A percentile compares a stretch with the other conserved stretches of the same genome.
These are phyloP conservation scores for Tetranychus piercei DNA, from an alignment of 2,888 invertebrate species.

Conservation along the genomic window DNA sequence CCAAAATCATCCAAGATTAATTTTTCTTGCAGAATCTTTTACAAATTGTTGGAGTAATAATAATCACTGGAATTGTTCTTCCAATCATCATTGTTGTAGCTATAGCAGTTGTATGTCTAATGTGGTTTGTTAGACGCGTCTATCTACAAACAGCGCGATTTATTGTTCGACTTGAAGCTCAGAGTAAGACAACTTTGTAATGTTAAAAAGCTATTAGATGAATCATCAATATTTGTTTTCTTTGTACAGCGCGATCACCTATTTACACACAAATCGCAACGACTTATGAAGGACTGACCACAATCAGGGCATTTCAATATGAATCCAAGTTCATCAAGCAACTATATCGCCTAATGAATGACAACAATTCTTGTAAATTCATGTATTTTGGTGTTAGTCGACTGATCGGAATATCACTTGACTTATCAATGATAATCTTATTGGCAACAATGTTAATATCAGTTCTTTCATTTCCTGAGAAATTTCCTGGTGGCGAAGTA, in stretches of 20 bases:
- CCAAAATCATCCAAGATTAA: too few relatives aligned
- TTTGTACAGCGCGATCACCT: background rate
- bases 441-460: background rate
- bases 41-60: background rate
- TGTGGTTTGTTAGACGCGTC: constrained; percentile 32
- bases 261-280: background rate
- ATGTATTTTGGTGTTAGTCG: background rate
- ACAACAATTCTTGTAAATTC: background rate
- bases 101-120: background rate
- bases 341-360: background rate
- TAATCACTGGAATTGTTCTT: background rate
- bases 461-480: background rate
- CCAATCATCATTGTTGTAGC: background rate
- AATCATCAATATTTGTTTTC: background rate
- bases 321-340: background rate
- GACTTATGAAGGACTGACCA: background rate
- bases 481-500: background rate
- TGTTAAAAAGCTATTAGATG: background rate
- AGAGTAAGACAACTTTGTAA: background rate
- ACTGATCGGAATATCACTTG: background rate
- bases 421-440: background rate
- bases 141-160: constrained; percentile 36
- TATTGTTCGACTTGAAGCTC: constrained; percentile 38
- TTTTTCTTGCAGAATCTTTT: background rate
- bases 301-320: background rate